Conservation (phyloP, 2,888 invertebrate genomes). For the Cryptocheilus praepositus region DNA sequence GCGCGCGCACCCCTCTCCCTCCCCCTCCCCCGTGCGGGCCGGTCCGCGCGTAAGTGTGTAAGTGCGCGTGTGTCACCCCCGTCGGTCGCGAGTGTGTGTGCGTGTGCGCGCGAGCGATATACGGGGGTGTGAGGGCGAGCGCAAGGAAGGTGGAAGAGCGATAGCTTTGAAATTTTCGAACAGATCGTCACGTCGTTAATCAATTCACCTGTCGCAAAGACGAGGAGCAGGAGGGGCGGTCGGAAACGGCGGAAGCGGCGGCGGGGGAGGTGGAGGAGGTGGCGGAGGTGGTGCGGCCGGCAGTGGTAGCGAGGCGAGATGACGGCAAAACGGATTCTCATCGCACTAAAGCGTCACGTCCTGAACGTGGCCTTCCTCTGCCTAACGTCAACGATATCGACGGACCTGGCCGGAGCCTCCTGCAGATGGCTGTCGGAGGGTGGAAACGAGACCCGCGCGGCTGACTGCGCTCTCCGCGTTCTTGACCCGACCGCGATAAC, state of each 20-base stretch:
- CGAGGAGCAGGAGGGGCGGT: neutral
- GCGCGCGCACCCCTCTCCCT: conserved; percentile 34
- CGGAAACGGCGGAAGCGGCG: neutral
- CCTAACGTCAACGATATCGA: conserved; percentile 34
- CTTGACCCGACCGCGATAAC: conserved; percentile 75
- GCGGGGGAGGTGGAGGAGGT: neutral
- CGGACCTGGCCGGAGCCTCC: conserved; percentile 63
- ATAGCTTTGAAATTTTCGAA: no score
- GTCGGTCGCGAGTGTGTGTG: conserved; percentile 9
- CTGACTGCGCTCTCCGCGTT: conserved; percentile 77
- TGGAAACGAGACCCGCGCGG: conserved; percentile 76
- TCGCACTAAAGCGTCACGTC: conserved; percentile 9
- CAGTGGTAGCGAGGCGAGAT: neutral
- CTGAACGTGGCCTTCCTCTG: conserved; percentile 36
- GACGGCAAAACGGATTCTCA: neutral
- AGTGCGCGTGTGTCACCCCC: conserved; percentile 47
- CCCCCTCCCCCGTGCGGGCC: conserved; percentile 2
- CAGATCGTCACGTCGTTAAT: no score
- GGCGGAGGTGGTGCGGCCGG: neutral
- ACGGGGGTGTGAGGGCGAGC: conserved; percentile 20
- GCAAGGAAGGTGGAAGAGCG: conserved; percentile 12
- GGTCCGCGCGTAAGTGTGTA: conserved; percentile 42
- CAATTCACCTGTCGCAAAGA: neutral
- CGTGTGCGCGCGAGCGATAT: conserved; percentile 21
- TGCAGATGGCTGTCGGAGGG: conserved; percentile 78